Conservation (phyloP, 2,797 vertebrate species). For the Malacoctenus gilli region DNA sequence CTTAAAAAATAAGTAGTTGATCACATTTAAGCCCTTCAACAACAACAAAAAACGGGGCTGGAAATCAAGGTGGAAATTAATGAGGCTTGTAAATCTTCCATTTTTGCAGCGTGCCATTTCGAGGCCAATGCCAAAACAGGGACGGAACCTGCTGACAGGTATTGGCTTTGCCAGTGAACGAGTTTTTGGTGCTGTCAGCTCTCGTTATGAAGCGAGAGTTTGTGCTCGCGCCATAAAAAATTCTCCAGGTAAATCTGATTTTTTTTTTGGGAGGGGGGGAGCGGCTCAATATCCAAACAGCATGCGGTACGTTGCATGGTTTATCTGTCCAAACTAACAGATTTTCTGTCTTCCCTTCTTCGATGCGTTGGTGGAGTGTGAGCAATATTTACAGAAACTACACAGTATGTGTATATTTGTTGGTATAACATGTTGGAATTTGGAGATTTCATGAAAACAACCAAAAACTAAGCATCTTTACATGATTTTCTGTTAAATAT, state of each 20-base stretch:
- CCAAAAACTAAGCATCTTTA: too few relatives aligned
- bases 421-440: not conserved
- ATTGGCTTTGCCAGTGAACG: conserved; percentile 27
- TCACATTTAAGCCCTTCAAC: conserved; percentile 19
- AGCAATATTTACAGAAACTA: conserved; percentile 7
- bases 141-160: conserved; percentile 51
- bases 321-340: conserved; percentile 43
- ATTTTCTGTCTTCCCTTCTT: conserved; percentile 18
- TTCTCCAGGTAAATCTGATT: conserved; percentile 23
- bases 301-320: conserved; percentile 16
- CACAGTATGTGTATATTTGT: conserved; percentile 4
- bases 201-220: conserved; percentile 31
- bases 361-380: conserved; percentile 7
- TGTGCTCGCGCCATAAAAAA: conserved; percentile 27
- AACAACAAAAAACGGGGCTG: conserved; percentile 9
- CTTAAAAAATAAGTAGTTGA: conserved; percentile 1
- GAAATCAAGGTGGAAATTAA: conserved; percentile 42
- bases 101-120: conserved; percentile 31
- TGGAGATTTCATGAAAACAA: not conserved
- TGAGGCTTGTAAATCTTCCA: conserved; percentile 35
- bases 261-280: conserved; percentile 25
- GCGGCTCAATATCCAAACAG: conserved; percentile 36
- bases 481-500: too few relatives aligned
- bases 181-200: conserved; percentile 44
- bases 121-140: conserved; percentile 50